These are phyloP conservation scores for Pedionomus torquatus DNA, from an alignment of 2,113 vertebrate genomes.

Conservation along the genomic window DNA sequence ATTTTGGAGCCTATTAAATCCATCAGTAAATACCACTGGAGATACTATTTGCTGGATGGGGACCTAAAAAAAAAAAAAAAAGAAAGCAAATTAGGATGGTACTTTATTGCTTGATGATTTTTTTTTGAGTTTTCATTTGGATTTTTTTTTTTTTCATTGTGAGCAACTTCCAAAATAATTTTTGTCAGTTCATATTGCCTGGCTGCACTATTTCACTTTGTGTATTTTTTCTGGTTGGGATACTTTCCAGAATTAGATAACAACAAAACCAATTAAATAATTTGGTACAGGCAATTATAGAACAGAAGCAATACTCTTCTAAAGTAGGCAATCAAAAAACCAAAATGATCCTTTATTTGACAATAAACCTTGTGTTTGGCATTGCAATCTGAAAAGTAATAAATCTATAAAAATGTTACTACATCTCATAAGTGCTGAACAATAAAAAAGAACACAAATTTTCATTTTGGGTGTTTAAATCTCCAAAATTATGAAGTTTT, in stretches of 20 bases:
- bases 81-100: neutral
- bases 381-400: conserved; percentile 65
- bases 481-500: conserved; percentile 37
- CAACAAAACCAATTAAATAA: conserved; percentile 75
- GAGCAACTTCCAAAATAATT: conserved; percentile 39
- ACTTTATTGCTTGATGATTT: neutral
- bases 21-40: neutral
- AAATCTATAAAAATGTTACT: conserved; percentile 69
- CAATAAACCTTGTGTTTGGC: conserved; percentile 78
- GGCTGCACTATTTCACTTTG: conserved; percentile 35
- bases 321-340: conserved; percentile 67
- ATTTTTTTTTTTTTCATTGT: neutral
- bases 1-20: neutral
- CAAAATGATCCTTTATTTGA: conserved; percentile 71
- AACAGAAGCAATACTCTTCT: conserved; percentile 56
- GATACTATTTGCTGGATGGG: neutral
- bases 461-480: conserved; percentile 39
- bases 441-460: conserved; percentile 67
- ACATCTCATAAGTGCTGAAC: conserved; percentile 56
- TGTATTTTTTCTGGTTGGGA: conserved; percentile 57
- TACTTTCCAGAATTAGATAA: conserved; percentile 71
- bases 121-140: neutral
- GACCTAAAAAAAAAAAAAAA: neutral
- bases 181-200: neutral
- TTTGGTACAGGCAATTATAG: conserved; percentile 67